Base-by-base conservation (phyloP, 2,888 invertebrate genomes). In the Leptinotarsa tumamoca region DNA sequence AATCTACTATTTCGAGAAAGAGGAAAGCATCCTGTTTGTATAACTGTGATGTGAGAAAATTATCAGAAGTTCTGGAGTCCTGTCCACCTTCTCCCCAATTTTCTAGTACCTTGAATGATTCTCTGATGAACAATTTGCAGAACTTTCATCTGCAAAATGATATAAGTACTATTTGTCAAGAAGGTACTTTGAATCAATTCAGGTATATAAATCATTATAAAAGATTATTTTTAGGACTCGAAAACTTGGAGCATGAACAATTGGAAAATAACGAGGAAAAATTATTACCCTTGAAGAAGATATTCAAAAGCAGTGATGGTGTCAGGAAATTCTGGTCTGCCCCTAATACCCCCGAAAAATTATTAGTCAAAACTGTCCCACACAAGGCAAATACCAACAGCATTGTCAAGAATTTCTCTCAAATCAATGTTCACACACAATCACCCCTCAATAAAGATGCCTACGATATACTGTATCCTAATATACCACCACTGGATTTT, bases 31-130 rank as follows among this genome's bases (percentile, higher is more conserved):
- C 79, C 23, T 78, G 77, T 68, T 63, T 77, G 50, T 77, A 76
- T 51, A 77, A 77, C 73, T 75, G 71, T 33, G 70, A 58, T 18
- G 71, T 68, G 15, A 78, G 79, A 69, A 81, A 79, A 52, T 74
- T 81, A 70, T 75, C 79, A 52, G 81, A 83, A 68, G 77, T 79
- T n/a, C 72, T 83, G 18, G 82, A 83, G 56, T 78, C 81, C 7
- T 81, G 77, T 56, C 79, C 82, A 10, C 73, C 81, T 4, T 78
- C 81, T 17, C 82, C 83, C 14, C 79, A 82, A 78, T 83, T 83
- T 79, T 86, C 85, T 2, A 87, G 87, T 77, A 86, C 87, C 1
- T 78, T 86, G 27, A 87, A 87, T 75, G 87, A 86, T 72, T 86
- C 86, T 17, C 81, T 87, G 52, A 81, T 85, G 50, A 79, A 81